Conservation (phyloP, 1,140 invertebrate genomes). For the Heliothis virescens region DNA sequence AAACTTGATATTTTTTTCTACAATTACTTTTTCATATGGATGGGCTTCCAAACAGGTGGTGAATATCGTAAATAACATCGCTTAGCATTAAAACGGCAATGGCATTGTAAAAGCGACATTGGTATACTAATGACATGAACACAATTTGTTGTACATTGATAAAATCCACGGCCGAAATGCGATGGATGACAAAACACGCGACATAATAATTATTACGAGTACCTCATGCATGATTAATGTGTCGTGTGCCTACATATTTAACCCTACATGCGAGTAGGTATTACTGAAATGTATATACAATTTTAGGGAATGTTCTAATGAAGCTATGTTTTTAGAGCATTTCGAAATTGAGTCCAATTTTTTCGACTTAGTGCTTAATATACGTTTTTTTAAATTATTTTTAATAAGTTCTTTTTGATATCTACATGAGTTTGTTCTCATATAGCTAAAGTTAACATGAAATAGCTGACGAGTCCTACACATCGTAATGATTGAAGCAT, state of each 20-base stretch:
- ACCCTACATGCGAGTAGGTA: conserved; percentile 22
- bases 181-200: conserved; percentile 67
- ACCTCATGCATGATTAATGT: conserved; percentile 58
- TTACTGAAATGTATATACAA: conserved; percentile 23
- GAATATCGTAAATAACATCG: conserved; percentile 10
- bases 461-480: conserved; percentile 46
- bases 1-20: too few relatives aligned
- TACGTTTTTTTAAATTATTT: too few relatives aligned
- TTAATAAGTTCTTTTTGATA: too few relatives aligned
- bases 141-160: conserved; percentile 64
- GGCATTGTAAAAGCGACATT: conserved; percentile 39
- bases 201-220: conserved; percentile 62
- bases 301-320: neutral
- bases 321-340: neutral
- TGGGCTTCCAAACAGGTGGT: neutral
- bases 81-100: conserved; percentile 28
- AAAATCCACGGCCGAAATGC: conserved; percentile 60
- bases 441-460: neutral
- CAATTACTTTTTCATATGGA: neutral
- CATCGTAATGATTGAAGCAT: conserved; percentile 29
- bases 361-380: neutral
- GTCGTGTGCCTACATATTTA: conserved; percentile 36
- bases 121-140: conserved; percentile 49
- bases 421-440: too few relatives aligned
- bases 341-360: neutral